Percentiles rank a stretch among this genome's conserved stretches.
These are phyloP conservation scores for Xestia sexstrigata DNA, from an alignment of 2,888 invertebrate genomes.

Conservation along the genomic window DNA sequence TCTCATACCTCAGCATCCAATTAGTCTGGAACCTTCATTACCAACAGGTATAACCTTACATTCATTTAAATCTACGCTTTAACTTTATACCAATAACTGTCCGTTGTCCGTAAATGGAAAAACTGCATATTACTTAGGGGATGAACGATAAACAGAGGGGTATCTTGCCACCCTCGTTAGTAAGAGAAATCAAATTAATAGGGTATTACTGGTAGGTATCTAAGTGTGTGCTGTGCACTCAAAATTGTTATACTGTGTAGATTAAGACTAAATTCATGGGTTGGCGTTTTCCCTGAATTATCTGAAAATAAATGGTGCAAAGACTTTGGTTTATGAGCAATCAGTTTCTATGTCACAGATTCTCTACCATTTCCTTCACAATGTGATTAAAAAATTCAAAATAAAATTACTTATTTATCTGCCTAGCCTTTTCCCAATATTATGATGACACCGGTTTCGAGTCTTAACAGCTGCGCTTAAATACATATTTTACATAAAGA, in stretches of 20 bases:
- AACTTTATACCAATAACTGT: conserved; percentile 36
- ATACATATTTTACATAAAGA: background rate
- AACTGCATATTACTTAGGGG: conserved; percentile 65
- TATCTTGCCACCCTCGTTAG: conserved; percentile 58
- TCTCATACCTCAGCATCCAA: conserved; percentile 27
- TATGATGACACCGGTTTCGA: background rate
- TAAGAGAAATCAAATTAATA: conserved; percentile 61
- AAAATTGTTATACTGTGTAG: conserved; percentile 36
- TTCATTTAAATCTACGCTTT: conserved; percentile 40
- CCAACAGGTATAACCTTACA: conserved; percentile 47
- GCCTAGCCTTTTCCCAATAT: background rate
- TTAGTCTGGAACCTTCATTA: conserved; percentile 43
- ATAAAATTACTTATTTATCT: background rate
- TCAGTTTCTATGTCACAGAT: conserved; percentile 9
- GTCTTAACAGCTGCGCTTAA: background rate
- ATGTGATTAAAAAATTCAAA: background rate
- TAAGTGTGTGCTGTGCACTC: conserved; percentile 29
- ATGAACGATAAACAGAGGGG: conserved; percentile 63
- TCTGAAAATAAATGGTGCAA: conserved; percentile 35
- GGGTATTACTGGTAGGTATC: conserved; percentile 39
- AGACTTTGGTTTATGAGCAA: conserved; percentile 33
- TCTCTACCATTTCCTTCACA: background rate
- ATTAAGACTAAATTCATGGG: conserved; percentile 35
- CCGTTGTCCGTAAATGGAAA: conserved; percentile 51
- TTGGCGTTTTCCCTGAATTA: conserved; percentile 12